Evolutionary conservation across 2,113 vertebrate species (phyloP).

Genomic region (Coreoperca whiteheadi): DNA sequence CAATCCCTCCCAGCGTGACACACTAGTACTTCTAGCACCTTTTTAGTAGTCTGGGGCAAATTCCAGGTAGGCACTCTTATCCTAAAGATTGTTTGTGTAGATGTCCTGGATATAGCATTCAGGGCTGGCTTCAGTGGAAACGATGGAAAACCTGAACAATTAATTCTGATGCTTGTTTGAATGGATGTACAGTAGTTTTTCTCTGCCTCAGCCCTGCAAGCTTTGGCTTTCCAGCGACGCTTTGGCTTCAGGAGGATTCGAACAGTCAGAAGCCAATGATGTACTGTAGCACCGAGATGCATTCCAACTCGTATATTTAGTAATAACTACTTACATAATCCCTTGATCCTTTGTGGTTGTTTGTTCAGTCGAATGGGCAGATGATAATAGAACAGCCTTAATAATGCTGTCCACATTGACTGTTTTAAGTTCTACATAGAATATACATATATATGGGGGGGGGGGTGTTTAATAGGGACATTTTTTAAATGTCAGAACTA

Average conservation of each 20-base stretch:
- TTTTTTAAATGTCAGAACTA: constrained; percentile 45
- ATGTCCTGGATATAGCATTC: constrained; percentile 5
- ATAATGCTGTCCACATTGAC: constrained; percentile 31
- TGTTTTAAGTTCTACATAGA: constrained; percentile 41
- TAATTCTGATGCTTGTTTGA: not conserved
- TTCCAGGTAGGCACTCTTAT: constrained; percentile 39
- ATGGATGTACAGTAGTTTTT: not conserved
- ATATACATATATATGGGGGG: constrained; percentile 24
- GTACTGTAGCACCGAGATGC: constrained; percentile 67
- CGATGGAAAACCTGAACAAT: not conserved
- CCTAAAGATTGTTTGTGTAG: constrained; percentile 26
- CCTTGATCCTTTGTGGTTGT: constrained; percentile 30
- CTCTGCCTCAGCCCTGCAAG: constrained; percentile 20
- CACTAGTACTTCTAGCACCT: constrained; percentile 39
- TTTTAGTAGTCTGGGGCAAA: constrained; percentile 29
- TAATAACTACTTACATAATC: constrained; percentile 46
- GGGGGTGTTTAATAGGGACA: constrained; percentile 16
- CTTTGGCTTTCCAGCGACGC: constrained; percentile 16
- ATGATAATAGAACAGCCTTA: constrained; percentile 52
- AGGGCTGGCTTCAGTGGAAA: not conserved
- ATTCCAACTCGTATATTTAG: constrained; percentile 65
- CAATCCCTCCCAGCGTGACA: constrained; percentile 44
- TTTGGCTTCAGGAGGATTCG: constrained; percentile 16
- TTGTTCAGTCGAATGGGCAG: constrained; percentile 41
- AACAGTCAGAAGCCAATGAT: constrained; percentile 27